Evolutionary conservation across 1,140 invertebrate species (phyloP).

Genomic region (Drosophila tropicalis): DNA sequence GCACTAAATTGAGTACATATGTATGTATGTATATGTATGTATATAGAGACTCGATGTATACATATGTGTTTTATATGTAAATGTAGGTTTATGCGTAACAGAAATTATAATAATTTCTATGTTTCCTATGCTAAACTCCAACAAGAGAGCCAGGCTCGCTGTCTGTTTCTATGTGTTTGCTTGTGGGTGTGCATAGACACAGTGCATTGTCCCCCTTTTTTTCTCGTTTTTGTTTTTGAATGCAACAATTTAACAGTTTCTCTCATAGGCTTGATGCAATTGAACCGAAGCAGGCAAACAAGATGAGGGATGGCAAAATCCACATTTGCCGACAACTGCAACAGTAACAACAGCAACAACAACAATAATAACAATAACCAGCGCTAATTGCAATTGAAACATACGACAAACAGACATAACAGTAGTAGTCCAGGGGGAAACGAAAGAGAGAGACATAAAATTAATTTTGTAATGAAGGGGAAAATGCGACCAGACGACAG

Average conservation of each 20-base stretch:
- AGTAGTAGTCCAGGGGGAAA: too few species aligned
- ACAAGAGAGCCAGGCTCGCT: conserved; percentile 1
- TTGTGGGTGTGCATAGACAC: conserved; percentile 16
- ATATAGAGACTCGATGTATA: not conserved
- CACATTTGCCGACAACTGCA: conserved; percentile 4
- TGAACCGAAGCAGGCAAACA: conserved; percentile 10
- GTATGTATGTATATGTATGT: conserved; percentile 43
- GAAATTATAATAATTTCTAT: conserved; percentile 7
- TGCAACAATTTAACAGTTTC: conserved; percentile 71
- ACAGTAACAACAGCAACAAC: not conserved
- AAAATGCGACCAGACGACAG: not conserved
- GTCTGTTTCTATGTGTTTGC: conserved; percentile 14
- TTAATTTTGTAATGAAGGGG: conserved; percentile 10
- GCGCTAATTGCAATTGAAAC: conserved; percentile 61
- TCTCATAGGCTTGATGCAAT: conserved; percentile 60
- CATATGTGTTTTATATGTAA: conserved; percentile 27
- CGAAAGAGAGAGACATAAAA: conserved; percentile 6
- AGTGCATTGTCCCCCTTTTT: conserved; percentile 45
- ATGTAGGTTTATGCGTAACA: conserved; percentile 4
- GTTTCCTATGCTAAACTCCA: conserved; percentile 6
- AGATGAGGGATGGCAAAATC: conserved; percentile 15
- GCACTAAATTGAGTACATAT: conserved; percentile 67
- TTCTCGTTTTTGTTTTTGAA: conserved; percentile 23
- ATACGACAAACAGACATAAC: conserved; percentile 18
- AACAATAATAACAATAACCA: conserved; percentile 30